A percentile compares a stretch with the other conserved stretches of the same genome.
Conservation (phyloP, 2,797 vertebrate species). For the Argya squamiceps region DNA sequence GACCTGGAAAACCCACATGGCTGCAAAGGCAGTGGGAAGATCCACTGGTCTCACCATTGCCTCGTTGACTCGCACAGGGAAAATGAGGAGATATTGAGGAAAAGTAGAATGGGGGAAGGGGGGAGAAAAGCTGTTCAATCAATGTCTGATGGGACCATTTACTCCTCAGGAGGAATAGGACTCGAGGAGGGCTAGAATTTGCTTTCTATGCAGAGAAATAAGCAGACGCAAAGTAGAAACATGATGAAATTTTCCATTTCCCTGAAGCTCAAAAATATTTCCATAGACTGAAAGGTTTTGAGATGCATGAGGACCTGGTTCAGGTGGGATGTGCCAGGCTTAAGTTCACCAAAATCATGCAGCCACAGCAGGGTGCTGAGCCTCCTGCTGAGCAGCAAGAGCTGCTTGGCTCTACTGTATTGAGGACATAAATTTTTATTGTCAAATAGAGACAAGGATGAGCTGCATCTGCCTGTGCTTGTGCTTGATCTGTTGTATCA, state of each 20-base stretch:
- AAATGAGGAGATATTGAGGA: background rate
- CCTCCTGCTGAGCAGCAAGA: background rate
- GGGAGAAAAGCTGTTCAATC: background rate
- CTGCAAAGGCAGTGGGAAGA: background rate
- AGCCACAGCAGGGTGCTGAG: background rate
- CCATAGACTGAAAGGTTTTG: background rate
- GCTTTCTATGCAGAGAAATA: background rate
- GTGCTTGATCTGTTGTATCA: background rate
- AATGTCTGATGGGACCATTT: background rate
- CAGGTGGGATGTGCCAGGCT: fast-evolving
- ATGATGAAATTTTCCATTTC: background rate
- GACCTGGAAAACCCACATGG: fast-evolving
- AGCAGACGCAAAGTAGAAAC: background rate
- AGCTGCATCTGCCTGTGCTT: background rate
- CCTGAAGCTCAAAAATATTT: background rate
- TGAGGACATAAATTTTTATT: background rate
- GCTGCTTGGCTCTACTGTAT: fast-evolving
- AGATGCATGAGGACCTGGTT: background rate
- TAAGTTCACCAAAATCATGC: background rate
- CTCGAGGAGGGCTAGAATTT: background rate
- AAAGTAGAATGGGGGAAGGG: background rate
- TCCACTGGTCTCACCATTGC: fast-evolving
- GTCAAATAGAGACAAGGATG: background rate
- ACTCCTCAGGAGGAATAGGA: background rate
- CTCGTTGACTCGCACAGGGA: fast-evolving